Evolutionary conservation across 2,113 vertebrate genomes (phyloP).

Genomic region (Chamaea fasciata): DNA sequence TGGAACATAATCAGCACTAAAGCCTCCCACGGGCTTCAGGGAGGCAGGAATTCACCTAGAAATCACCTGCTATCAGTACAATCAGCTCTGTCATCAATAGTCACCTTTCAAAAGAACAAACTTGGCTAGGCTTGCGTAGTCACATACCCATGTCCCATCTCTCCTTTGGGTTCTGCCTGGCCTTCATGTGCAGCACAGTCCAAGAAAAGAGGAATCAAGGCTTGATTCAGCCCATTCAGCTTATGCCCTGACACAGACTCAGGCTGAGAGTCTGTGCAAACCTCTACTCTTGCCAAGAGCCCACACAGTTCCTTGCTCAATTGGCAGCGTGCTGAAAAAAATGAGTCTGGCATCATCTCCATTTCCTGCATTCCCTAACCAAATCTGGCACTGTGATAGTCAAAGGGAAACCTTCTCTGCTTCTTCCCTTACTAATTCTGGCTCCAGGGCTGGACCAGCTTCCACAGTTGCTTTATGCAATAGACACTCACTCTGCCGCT

Average conservation of each 20-base stretch:
- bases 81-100: conserved; percentile 24
- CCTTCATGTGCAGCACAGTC: neutral
- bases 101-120: neutral
- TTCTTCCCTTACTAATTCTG: neutral
- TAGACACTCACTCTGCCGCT: neutral
- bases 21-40: conserved; percentile 8
- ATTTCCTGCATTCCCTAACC: conserved; percentile 26
- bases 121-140: neutral
- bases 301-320: neutral
- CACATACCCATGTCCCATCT: neutral
- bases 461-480: neutral
- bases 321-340: neutral
- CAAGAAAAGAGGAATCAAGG: neutral
- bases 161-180: neutral
- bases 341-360: neutral
- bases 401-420: neutral
- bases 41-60: conserved; percentile 58
- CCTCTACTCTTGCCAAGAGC: neutral
- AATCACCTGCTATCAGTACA: conserved; percentile 34
- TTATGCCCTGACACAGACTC: neutral
- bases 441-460: neutral
- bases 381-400: neutral
- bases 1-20: neutral
- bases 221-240: neutral
- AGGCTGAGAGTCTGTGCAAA: neutral